Evolutionary conservation across 2,888 invertebrate genomes (phyloP).

Genomic region (Magallana nippona): DNA sequence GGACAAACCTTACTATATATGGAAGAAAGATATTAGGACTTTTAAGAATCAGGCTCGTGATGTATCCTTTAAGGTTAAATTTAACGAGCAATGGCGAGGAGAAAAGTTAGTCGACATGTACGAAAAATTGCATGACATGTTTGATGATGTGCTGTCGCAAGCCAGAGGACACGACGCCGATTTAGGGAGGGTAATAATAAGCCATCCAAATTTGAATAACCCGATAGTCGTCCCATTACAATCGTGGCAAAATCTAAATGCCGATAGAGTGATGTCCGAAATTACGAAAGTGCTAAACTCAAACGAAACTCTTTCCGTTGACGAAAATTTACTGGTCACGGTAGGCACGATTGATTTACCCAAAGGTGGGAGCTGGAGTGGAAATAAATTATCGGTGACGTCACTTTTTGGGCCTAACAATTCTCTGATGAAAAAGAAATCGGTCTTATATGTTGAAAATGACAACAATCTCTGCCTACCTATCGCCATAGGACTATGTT

Average conservation of each 20-base stretch:
- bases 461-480: constrained; percentile 48
- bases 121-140: constrained; percentile 22
- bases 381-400: constrained; percentile 44
- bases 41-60: constrained; percentile 29
- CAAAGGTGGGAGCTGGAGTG: constrained; percentile 41
- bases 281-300: constrained; percentile 51
- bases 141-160: constrained; percentile 37
- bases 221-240: constrained; percentile 53
- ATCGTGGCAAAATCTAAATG: constrained; percentile 48
- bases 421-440: constrained; percentile 45
- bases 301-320: constrained; percentile 45
- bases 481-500: constrained; percentile 37
- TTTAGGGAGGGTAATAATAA: constrained; percentile 47
- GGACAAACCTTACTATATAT: constrained; percentile 36
- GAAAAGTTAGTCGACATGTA: constrained; percentile 29
- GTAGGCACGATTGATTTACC: constrained; percentile 48
- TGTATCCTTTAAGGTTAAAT: constrained; percentile 12
- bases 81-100: constrained; percentile 32
- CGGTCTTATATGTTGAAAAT: constrained; percentile 42
- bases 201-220: constrained; percentile 48
- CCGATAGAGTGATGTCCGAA: constrained; percentile 44
- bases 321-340: constrained; percentile 41
- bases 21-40: constrained; percentile 30
- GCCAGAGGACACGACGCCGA: constrained; percentile 49
- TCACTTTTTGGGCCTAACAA: constrained; percentile 44